A percentile compares a stretch with the other conserved stretches of the same genome.
These are phyloP conservation scores for Tortrix viridana DNA, from an alignment of 2,888 invertebrate species.

Conservation along the genomic window DNA sequence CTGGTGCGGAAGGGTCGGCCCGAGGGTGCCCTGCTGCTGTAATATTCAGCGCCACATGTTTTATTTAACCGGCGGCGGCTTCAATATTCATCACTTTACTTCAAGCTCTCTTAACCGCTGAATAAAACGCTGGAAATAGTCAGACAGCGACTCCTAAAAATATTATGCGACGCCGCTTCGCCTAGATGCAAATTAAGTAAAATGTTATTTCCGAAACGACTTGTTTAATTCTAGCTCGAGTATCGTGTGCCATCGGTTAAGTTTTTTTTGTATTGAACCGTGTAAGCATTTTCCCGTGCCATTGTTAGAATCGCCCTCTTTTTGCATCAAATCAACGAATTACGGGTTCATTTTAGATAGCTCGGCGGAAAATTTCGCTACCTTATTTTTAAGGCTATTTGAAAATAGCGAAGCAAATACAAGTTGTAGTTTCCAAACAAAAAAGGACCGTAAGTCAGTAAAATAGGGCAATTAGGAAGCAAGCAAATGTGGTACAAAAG, in stretches of 20 bases:
- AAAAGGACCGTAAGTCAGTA: slow-evolving; percentile 8
- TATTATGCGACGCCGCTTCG: slow-evolving; percentile 22
- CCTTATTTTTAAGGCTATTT: not conserved
- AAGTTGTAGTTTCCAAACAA: slow-evolving; percentile 1
- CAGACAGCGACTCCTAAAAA: slow-evolving; percentile 23
- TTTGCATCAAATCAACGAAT: slow-evolving; percentile 4
- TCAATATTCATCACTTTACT: slow-evolving; percentile 67
- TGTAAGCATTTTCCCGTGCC: not conserved
- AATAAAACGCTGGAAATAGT: slow-evolving; percentile 54
- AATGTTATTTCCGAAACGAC: not conserved
- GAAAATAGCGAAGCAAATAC: too few relatives aligned
- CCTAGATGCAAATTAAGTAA: not conserved
- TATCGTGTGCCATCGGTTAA: not conserved
- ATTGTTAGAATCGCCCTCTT: slow-evolving; percentile 1
- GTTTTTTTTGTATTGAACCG: not conserved
- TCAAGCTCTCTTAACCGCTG: slow-evolving; percentile 53
- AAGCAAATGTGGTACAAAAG: slow-evolving; percentile 35
- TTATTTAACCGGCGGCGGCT: slow-evolving; percentile 65
- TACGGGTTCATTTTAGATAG: not conserved
- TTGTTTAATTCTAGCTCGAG: not conserved
- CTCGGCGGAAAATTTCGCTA: not conserved
- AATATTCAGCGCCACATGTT: slow-evolving; percentile 68
- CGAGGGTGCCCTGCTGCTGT: slow-evolving; percentile 53
- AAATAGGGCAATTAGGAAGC: slow-evolving; percentile 35
- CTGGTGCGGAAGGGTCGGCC: slow-evolving; percentile 55